Percentiles rank a stretch among this genome's conserved stretches.
phyloP scores from a whole-genome alignment of 1,140 invertebrate genomes.

The Eumaeus atala region DNA sequence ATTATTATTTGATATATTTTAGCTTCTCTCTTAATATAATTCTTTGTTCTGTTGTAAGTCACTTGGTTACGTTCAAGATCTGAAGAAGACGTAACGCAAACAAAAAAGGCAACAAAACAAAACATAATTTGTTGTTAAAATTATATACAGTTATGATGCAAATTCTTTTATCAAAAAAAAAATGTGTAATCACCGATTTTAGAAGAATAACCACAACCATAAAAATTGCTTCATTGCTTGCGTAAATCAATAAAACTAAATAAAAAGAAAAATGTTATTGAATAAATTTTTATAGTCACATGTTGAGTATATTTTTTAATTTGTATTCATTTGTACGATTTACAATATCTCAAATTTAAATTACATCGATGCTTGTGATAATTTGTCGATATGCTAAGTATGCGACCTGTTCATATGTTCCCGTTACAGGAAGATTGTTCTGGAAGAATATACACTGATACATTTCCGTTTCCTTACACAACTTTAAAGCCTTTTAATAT shows the following conservation, averaged over 20 bases:
- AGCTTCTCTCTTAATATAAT: slow-evolving; percentile 11
- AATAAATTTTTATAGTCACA: too few relatives aligned
- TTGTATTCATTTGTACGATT: background rate
- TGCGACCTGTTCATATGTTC: slow-evolving; percentile 1
- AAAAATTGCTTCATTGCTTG: background rate
- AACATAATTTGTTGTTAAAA: background rate
- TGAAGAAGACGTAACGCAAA: slow-evolving; percentile 14
- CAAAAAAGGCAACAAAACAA: slow-evolving; percentile 12
- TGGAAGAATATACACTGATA: slow-evolving; percentile 13
- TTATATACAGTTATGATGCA: background rate
- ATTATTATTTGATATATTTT: slow-evolving; percentile 18
- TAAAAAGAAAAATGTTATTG: too few relatives aligned
- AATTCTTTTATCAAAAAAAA: slow-evolving; percentile 1
- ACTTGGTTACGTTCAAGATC: slow-evolving; percentile 15
- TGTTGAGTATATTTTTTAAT: background rate
- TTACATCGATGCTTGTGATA: slow-evolving; percentile 3
- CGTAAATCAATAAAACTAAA: background rate
- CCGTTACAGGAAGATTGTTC: background rate
- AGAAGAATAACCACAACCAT: slow-evolving; percentile 8
- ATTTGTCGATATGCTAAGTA: background rate
- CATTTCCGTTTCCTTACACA: slow-evolving; percentile 5
- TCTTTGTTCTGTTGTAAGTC: slow-evolving; percentile 17
- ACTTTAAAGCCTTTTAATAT: slow-evolving; percentile 13
- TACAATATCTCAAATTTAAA: background rate
- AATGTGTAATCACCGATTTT: background rate